phyloP scores from a whole-genome alignment of 2,797 vertebrate genomes.

The Pantherophis alleghaniensis region DNA sequence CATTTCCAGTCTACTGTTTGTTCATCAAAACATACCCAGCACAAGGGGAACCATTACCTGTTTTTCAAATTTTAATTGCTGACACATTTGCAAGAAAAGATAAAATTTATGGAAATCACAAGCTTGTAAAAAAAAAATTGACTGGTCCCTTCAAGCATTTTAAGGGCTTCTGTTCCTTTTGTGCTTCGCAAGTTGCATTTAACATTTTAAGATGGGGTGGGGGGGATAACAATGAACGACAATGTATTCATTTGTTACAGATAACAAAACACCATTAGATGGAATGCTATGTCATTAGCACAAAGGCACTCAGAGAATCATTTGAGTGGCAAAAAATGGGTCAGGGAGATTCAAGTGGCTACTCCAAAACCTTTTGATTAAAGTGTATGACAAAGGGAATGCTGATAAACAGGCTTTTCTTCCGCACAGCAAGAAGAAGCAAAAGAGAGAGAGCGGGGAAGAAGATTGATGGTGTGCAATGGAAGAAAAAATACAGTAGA shows the following conservation, averaged over 20 bases:
- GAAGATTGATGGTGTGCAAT: not conserved
- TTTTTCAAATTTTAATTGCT: slow-evolving; percentile 5
- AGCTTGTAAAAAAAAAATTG: slow-evolving; percentile 7
- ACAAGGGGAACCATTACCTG: not conserved
- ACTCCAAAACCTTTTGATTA: slow-evolving; percentile 34
- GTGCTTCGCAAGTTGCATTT: slow-evolving; percentile 23
- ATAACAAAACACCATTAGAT: slow-evolving; percentile 10
- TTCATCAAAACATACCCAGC: not conserved
- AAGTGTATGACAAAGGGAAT: not conserved
- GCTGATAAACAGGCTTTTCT: slow-evolving; percentile 16
- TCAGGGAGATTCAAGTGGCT: slow-evolving; percentile 30
- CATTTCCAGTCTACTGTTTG: not conserved
- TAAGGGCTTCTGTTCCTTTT: slow-evolving; percentile 21
- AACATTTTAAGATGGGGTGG: not conserved
- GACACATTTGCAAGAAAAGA: not conserved
- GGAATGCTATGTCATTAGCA: slow-evolving; percentile 24
- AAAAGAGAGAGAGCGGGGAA: not conserved
- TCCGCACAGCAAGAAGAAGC: not conserved
- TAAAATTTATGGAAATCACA: slow-evolving; percentile 13
- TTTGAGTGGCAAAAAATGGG: not conserved
- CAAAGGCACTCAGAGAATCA: slow-evolving; percentile 10
- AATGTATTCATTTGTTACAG: slow-evolving; percentile 27
- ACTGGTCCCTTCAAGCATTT: slow-evolving; percentile 5
- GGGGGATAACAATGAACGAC: not conserved
- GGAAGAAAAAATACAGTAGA: not conserved